Conservation (phyloP, 2,888 invertebrate genomes). For the Meiosimyza platycephala region DNA sequence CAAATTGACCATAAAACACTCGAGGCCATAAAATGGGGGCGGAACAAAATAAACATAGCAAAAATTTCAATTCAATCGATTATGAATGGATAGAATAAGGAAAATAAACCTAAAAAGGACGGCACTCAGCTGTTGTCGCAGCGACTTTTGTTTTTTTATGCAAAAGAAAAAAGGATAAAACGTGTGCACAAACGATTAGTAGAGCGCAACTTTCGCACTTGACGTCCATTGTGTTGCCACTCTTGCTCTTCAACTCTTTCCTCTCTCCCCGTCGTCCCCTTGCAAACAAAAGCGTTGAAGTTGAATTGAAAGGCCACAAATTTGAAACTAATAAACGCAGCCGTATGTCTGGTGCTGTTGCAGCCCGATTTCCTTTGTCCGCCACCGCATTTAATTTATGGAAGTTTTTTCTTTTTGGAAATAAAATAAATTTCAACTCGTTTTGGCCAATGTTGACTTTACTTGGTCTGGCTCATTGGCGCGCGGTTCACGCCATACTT, state of each 20-base stretch:
- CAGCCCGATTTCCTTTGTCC: neutral
- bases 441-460: constrained; percentile 11
- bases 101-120: neutral
- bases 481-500: constrained; percentile 47
- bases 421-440: constrained; percentile 32
- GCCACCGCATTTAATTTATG: neutral
- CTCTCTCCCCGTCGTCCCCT: neutral
- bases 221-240: too few species aligned
- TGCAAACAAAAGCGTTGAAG: neutral
- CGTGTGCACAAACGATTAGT: constrained; percentile 27
- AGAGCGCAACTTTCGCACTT: neutral
- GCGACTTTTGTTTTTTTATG: constrained; percentile 18
- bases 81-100: constrained; percentile 19
- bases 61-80: constrained; percentile 35
- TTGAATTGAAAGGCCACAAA: constrained; percentile 23
- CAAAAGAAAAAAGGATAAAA: constrained; percentile 28
- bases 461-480: constrained; percentile 22
- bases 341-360: neutral
- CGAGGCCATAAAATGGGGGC: constrained; percentile 48
- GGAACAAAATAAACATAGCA: neutral
- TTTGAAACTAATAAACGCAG: constrained; percentile 33
- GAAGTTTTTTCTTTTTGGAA: neutral
- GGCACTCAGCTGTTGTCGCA: neutral
- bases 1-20: constrained; percentile 58
- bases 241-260: neutral